Evolutionary conservation across 2,888 invertebrate genomes (phyloP), one percentile per base, ranked within the genome.

Genomic region (Drosophila tanythrix): DNA sequence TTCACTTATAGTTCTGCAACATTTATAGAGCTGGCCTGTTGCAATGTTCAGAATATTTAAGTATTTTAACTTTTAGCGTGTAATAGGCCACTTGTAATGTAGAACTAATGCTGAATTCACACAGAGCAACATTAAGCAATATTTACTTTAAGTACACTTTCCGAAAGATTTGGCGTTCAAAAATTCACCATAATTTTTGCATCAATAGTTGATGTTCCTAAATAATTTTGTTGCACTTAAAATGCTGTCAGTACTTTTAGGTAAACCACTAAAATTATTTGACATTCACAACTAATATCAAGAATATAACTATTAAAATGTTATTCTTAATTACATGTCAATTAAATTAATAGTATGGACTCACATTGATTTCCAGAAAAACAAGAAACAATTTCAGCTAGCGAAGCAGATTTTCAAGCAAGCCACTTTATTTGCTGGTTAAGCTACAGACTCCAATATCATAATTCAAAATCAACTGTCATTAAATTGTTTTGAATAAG

Each of bases 381-480:
- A 21, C 21, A 2, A 43, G 6, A 21, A 21, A 21, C 43, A 43
- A 40, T 40, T 4, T n/a, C 8, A n/a, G n/a, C 8, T 38, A 10
- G 10, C 10, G 5, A 40, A 40, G 0, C 0, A 2, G 40, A 0
- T 0, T 43, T 43, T 43, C 13, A 6, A 11, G 6, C 6, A 6
- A 21, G 5, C 5, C n/a, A 5, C 35, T 36, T 36, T 3, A 36
- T 15, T 36, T 15, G 15, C 15, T 36, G 35, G 13, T 35, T 15
- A 6, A 15, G 15, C 6, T 36, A 36, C 15, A 15, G 36, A 36
- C 15, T 36, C 15, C 15, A 36, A 15, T 6, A 6, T 15, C 35
- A 1, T 35, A 15, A 13, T 35, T 13, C 13, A 35, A 35, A 13
- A 13, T 35, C 35, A 35, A 15, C 35, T 3, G 0, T 36, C 6